Evolutionary conservation across 2,888 invertebrate species (phyloP), one percentile per base, ranked within the genome.

Genomic region (Melipona beecheii): DNA sequence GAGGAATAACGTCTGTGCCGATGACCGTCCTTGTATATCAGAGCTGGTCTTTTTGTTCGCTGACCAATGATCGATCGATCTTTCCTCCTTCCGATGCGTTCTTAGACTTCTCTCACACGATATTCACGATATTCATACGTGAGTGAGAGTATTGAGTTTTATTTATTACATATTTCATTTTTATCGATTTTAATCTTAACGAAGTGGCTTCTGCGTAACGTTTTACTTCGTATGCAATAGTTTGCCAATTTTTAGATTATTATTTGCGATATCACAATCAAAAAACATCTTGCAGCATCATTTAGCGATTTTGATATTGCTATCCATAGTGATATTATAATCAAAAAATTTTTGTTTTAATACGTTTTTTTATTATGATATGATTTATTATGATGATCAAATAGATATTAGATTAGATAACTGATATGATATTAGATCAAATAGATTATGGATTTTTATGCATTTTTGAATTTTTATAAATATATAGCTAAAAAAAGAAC

Each of bases 1-100:
- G 85, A 90, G 86, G 85, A 89, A 88, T 85, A 86, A 83, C 85
- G 75, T 74, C 75, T 86, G 87, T 90, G 90, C 80, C 90, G 86
- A 89, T 89, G 90, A 91, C 89, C 90, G 90, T 91, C 91, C 92
- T 92, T 92, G 92, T 84, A 75, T 81, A 91, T 81, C 84, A 56
- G 43, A 60, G 81, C 43, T 66, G 69, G 76, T 65, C 86, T 85
- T 75, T 78, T 82, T 75, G 69, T 73, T 78, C 71, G 64, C 43
- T 70, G 77, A 75, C 56, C 77, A 84, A 88, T 80, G 72, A 84
- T 87, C 87, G 84, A 83, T 82, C 77, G 77, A 83, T 87, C 86
- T 83, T 86, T 84, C 76, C 80, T 81, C 85, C 52, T 83, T 77
- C 76, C 69, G 24, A 56, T n/a, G 19, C 54, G 15, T 60, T 65